Percentiles rank a stretch among this genome's conserved stretches.
phyloP scores from a whole-genome alignment of 2,888 invertebrate genomes.

The Pasiphila rectangulata region DNA sequence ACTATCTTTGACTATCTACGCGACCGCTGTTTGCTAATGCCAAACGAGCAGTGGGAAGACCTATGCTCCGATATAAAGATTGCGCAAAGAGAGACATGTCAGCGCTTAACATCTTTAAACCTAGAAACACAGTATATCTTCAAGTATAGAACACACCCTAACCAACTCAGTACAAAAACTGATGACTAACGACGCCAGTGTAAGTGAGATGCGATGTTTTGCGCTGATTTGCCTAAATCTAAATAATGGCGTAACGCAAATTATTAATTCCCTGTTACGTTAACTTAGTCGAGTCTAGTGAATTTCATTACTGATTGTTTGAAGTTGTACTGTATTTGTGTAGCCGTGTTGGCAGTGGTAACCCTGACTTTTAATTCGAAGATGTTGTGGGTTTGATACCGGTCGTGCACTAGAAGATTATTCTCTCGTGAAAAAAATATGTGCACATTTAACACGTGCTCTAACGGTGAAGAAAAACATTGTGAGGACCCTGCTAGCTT shows the following conservation, averaged over 20 bases:
- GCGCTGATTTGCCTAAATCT: constrained; percentile 75
- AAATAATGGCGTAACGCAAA: constrained; percentile 71
- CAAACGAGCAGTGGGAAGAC: no score
- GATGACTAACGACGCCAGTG: constrained; percentile 66
- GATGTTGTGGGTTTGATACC: not conserved
- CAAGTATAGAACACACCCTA: constrained; percentile 14
- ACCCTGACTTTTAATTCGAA: no score
- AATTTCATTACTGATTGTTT: constrained; percentile 3
- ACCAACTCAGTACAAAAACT: constrained; percentile 55
- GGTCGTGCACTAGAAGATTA: no score
- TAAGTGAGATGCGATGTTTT: constrained; percentile 76
- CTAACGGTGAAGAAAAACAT: no score
- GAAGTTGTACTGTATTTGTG: not conserved
- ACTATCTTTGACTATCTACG: no score
- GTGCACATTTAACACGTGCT: no score
- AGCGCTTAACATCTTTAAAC: no score
- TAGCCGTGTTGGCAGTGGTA: no score
- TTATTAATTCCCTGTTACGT: constrained; percentile 71
- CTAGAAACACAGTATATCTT: not conserved
- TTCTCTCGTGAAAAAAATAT: no score
- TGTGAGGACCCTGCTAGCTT: no score
- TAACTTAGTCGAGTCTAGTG: constrained; percentile 38
- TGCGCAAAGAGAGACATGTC: not conserved
- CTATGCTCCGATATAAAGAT: not conserved
- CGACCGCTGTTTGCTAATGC: no score